Conservation (phyloP, 2,888 invertebrate genomes). For the Halocaridina rubra region DNA sequence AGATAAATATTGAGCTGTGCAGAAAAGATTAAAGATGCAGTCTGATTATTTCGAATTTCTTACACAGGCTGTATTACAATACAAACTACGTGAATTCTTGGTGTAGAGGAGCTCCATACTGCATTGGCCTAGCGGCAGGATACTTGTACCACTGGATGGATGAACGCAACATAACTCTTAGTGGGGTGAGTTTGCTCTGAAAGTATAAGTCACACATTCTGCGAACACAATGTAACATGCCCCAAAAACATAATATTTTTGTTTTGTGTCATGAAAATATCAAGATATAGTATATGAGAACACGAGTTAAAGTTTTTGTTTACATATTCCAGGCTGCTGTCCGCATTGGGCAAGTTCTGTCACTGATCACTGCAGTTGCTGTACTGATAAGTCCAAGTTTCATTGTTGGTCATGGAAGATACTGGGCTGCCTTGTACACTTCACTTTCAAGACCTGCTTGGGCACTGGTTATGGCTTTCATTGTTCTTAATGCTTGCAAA, state of each 20-base stretch:
- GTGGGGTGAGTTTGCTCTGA: neutral
- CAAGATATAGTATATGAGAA: neutral
- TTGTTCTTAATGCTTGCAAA: slow-evolving; percentile 34
- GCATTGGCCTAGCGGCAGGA: slow-evolving; percentile 35
- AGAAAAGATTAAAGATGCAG: no score
- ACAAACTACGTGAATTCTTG: slow-evolving; percentile 33
- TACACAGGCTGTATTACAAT: slow-evolving; percentile 35
- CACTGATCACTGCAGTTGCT: neutral
- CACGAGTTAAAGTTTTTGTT: neutral
- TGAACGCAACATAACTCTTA: slow-evolving; percentile 11
- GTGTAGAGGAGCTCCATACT: slow-evolving; percentile 44
- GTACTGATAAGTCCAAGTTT: slow-evolving; percentile 24
- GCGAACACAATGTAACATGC: neutral
- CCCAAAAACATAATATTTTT: no score
- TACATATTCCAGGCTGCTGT: slow-evolving; percentile 1
- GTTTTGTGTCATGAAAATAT: no score
- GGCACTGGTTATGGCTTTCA: slow-evolving; percentile 17
- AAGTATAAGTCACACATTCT: no score
- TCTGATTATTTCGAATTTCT: no score
- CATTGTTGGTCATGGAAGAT: neutral
- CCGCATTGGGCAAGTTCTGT: neutral
- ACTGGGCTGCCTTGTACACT: slow-evolving; percentile 41
- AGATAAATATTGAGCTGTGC: no score
- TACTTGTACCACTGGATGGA: slow-evolving; percentile 17
- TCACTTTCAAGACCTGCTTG: slow-evolving; percentile 36